A percentile compares a stretch with the other conserved stretches of the same genome.
phyloP scores from a whole-genome alignment of 2,888 invertebrate species.

The Eucriotettix oculatus region DNA sequence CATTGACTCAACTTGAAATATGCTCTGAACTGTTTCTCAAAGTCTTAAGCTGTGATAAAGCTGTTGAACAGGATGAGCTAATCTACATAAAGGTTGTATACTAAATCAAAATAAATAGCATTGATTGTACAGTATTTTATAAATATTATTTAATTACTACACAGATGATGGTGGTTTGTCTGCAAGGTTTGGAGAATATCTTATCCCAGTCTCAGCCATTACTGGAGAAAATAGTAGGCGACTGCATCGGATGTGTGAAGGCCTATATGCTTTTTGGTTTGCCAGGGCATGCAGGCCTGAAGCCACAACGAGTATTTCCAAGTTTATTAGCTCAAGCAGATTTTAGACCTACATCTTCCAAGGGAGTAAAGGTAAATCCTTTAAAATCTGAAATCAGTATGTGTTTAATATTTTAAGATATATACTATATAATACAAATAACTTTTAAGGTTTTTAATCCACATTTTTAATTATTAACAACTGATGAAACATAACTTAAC shows the following conservation, averaged over 20 bases:
- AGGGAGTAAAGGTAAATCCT: too few species aligned
- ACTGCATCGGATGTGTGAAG: slow-evolving; percentile 39
- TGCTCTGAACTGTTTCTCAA: background rate
- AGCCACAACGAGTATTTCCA: slow-evolving; percentile 9
- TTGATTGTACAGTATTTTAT: too few species aligned
- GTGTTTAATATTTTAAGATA: too few species aligned
- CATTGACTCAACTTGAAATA: background rate
- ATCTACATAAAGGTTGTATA: too few species aligned
- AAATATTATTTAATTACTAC: too few species aligned
- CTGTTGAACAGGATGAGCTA: too few species aligned
- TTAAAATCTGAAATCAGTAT: too few species aligned
- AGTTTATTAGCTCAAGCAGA: slow-evolving; percentile 6
- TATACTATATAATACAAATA: too few species aligned
- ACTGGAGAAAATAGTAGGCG: slow-evolving; percentile 23
- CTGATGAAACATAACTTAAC: too few species aligned
- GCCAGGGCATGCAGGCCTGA: slow-evolving; percentile 23
- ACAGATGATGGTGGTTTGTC: slow-evolving; percentile 31
- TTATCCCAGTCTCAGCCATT: slow-evolving; percentile 10
- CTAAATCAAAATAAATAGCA: too few species aligned
- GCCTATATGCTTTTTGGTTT: slow-evolving; percentile 36
- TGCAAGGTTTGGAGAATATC: slow-evolving; percentile 24
- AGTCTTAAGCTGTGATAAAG: background rate
- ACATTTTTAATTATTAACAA: too few species aligned
- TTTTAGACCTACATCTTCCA: background rate
- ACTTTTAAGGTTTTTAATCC: too few species aligned